Conservation (phyloP, 2,113 vertebrate genomes). For the Stigmatopora nigra region DNA sequence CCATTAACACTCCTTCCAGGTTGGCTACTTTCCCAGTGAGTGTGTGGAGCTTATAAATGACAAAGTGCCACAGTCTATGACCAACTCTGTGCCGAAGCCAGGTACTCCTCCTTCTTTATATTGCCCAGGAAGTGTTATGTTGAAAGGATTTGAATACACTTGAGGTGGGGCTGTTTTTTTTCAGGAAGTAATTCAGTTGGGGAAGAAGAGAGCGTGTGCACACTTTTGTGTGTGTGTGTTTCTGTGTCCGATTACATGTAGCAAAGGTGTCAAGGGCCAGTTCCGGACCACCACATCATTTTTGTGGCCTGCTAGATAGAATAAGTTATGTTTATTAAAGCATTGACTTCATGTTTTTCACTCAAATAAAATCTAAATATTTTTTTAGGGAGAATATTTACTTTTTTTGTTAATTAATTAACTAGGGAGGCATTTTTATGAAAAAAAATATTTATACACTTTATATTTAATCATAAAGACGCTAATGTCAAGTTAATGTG, state of each 20-base stretch:
- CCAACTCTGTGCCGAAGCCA: slow-evolving; percentile 94
- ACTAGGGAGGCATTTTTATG: too few relatives aligned
- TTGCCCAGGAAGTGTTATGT: not conserved
- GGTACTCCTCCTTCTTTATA: slow-evolving; percentile 64
- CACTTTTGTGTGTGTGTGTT: slow-evolving; percentile 1
- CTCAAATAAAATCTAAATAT: too few relatives aligned
- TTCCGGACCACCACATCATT: too few relatives aligned
- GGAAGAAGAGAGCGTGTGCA: slow-evolving; percentile 9
- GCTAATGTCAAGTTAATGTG: not conserved
- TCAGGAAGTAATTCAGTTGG: slow-evolving; percentile 4
- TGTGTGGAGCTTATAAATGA: slow-evolving; percentile 97
- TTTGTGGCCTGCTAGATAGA: too few relatives aligned
- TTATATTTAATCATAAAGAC: not conserved
- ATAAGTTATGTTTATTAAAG: too few relatives aligned
- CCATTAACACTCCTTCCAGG: slow-evolving; percentile 63
- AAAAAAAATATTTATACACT: too few relatives aligned
- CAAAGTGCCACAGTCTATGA: slow-evolving; percentile 96
- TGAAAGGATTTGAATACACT: slow-evolving; percentile 13
- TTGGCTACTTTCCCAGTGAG: slow-evolving; percentile 96
- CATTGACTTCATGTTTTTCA: too few relatives aligned
- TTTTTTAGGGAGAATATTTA: too few relatives aligned
- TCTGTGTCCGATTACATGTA: not conserved
- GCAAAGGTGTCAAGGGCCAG: too few relatives aligned
- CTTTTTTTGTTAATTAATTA: too few relatives aligned
- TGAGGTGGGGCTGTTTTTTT: slow-evolving; percentile 1